Evolutionary conservation across 2,797 vertebrate genomes (phyloP), one percentile per base, ranked within the genome.

Genomic region (Macrochelys suwanniensis): DNA sequence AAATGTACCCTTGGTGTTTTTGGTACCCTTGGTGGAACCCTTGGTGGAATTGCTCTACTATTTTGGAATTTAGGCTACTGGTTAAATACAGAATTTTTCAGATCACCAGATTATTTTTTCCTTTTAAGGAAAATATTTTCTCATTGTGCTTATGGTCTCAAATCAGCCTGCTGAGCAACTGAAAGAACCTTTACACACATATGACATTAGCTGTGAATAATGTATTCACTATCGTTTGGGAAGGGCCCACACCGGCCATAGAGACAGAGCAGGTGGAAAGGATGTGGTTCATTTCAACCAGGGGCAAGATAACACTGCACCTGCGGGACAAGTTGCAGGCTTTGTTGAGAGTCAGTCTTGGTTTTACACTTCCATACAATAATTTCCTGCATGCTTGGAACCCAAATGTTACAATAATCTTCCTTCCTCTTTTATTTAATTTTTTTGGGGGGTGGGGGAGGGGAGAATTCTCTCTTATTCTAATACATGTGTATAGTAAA

Each of bases 351-450:
- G 51, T 80, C 84, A 16, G 79, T 85, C 94, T 90, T 42, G 37
- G 33, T 61, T 94, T 94, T 81, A 81, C 56, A 93, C 56, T 88
- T 85, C 23, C 47, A 79, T 28, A 87, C 16, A 65, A 65, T 88
- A 88, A 79, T 65, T 86, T 94, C 68, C 9, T 82, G 17, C 42
- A 28, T 57, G 3, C 65, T 90, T 85, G 15, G 65, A 92, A 95
- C 85, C 17, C n/a, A 87, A 90, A 82, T 6, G 5, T 2, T 25
- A 74, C 71, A 74, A 74, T 74, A 42, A 74, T 25, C 11, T 45
- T 71, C 65, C 17, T 45, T 93, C 19, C 19, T 53, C 12, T 4
- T 2, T 51, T 51, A 5, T 51, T 51, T 85, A 47, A 47, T 78
- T 94, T 65, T 74, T 93, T 53, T 53, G 3, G 17, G 47, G 47